Evolutionary conservation across 2,113 vertebrate genomes (phyloP).

Genomic region (Cnemophilus loriae): DNA sequence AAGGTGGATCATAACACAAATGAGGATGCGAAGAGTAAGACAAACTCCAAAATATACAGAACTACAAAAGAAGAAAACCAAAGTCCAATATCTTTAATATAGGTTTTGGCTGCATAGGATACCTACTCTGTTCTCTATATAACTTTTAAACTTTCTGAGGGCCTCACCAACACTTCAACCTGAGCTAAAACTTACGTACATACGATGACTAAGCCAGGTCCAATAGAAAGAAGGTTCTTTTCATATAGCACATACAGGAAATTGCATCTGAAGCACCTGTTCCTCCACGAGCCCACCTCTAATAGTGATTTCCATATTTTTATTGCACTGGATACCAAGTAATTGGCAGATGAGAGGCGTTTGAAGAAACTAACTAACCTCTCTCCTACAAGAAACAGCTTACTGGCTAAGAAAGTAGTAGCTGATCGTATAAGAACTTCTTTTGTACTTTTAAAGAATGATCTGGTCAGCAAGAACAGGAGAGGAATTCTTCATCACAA

Average conservation of each 20-base stretch:
- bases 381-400: neutral
- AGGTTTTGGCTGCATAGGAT: neutral
- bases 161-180: neutral
- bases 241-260: neutral
- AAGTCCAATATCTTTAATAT: neutral
- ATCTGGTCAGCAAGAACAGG: neutral
- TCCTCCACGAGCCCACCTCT: neutral
- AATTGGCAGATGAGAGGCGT: neutral
- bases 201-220: neutral
- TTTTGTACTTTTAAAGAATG: neutral
- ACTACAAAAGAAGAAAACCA: neutral
- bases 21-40: neutral
- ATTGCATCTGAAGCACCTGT: neutral
- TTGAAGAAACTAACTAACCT: neutral
- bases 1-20: neutral
- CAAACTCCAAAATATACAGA: neutral
- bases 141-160: neutral
- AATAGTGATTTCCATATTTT: neutral
- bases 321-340: neutral
- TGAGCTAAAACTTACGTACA: neutral
- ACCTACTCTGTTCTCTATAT: neutral
- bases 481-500: neutral
- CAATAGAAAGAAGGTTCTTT: neutral
- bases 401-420: neutral
- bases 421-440: neutral